Evolutionary conservation across 1,140 invertebrate genomes (phyloP).

Genomic region (Ptiloglossa arizonensis): DNA sequence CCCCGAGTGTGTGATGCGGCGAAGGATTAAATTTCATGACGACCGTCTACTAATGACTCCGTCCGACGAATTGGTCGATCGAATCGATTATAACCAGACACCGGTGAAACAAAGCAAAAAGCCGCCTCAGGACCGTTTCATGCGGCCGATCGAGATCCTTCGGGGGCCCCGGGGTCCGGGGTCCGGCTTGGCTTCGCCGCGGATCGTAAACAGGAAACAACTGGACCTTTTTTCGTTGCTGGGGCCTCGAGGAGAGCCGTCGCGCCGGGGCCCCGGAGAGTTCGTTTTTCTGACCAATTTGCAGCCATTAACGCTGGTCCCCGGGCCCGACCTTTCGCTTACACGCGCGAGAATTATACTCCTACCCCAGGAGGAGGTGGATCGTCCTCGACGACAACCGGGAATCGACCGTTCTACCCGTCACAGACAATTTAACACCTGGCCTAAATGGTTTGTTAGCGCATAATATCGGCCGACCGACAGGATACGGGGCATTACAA

Average conservation of each 20-base stretch:
- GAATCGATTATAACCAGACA: slow-evolving; percentile 63
- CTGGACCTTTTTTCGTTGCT: slow-evolving; percentile 10
- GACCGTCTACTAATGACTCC: slow-evolving; percentile 55
- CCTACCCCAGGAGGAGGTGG: not conserved
- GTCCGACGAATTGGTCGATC: slow-evolving; percentile 65
- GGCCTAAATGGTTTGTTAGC: slow-evolving; percentile 81
- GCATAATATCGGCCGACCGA: slow-evolving; percentile 78
- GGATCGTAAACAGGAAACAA: slow-evolving; percentile 61
- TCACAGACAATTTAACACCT: slow-evolving; percentile 82
- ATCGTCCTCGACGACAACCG: slow-evolving; percentile 48
- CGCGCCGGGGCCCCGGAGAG: slow-evolving; percentile 11
- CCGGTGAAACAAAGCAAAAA: slow-evolving; percentile 2
- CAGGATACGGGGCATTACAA: slow-evolving; percentile 81
- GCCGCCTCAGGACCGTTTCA: slow-evolving; percentile 17
- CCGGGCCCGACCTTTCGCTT: slow-evolving; percentile 53
- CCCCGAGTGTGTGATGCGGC: slow-evolving; percentile 16
- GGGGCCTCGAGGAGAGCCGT: not conserved
- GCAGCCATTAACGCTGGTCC: slow-evolving; percentile 61
- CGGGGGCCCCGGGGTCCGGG: not conserved
- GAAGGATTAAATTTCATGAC: slow-evolving; percentile 63
- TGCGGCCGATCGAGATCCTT: slow-evolving; percentile 1
- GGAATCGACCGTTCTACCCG: slow-evolving; percentile 72
- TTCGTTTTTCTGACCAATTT: slow-evolving; percentile 67
- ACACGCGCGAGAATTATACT: slow-evolving; percentile 35
- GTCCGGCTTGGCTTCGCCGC: slow-evolving; percentile 23